A percentile compares a stretch with the other conserved stretches of the same genome.
These are phyloP conservation scores for Gryllus longicercus DNA, from an alignment of 2,888 invertebrate genomes.

Conservation along the genomic window DNA sequence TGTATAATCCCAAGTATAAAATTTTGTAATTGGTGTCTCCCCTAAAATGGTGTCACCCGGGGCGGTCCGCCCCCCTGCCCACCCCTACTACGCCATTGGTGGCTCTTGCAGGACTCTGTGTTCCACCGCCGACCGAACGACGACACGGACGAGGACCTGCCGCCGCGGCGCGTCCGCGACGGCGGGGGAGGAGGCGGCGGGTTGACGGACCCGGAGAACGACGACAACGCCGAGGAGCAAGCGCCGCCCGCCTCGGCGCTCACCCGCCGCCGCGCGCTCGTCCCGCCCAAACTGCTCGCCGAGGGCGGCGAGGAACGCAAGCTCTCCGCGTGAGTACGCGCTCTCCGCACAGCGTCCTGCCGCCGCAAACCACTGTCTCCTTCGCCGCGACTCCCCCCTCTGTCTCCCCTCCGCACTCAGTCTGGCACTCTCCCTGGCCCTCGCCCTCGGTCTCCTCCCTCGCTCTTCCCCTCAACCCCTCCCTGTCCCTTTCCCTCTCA, in stretches of 20 bases:
- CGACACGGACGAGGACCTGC: background rate
- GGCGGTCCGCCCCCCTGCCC: too few species aligned
- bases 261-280: slow-evolving; percentile 46
- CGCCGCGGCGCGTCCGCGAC: slow-evolving; percentile 19
- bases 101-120: slow-evolving; percentile 29
- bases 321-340: slow-evolving; percentile 31
- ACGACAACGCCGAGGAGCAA: slow-evolving; percentile 41
- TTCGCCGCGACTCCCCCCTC: background rate
- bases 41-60: too few species aligned
- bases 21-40: too few species aligned
- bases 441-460: background rate
- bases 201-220: background rate
- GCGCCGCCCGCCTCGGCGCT: slow-evolving; percentile 47
- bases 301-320: slow-evolving; percentile 38
- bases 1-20: too few species aligned
- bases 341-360: too few species aligned
- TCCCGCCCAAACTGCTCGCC: slow-evolving; percentile 47
- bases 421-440: background rate
- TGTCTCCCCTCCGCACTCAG: background rate
- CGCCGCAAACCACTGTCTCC: too few species aligned
- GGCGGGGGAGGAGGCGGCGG: background rate
- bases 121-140: slow-evolving; percentile 29
- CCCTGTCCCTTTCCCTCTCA: background rate
- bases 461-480: too few species aligned
- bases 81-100: too few species aligned